Percentiles rank a stretch among this genome's conserved stretches.
phyloP scores from a whole-genome alignment of 2,113 vertebrate species.

The Hippocampus mohnikei region DNA sequence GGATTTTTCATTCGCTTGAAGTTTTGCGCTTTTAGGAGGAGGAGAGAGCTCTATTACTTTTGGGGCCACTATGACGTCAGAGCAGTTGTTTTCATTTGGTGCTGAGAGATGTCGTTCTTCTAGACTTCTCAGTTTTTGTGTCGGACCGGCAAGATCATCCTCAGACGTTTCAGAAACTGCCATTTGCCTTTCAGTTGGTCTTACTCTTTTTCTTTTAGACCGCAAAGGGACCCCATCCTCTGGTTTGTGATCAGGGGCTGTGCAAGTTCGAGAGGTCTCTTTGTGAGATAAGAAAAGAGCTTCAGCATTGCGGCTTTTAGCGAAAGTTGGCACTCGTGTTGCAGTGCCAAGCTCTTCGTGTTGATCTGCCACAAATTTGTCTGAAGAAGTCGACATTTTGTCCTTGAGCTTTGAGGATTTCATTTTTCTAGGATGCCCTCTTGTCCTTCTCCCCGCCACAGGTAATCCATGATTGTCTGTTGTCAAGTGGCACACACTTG shows the following conservation, averaged over 20 bases:
- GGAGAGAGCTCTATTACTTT: background rate
- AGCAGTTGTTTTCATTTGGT: conserved; percentile 9
- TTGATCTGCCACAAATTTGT: conserved; percentile 16
- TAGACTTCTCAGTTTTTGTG: conserved; percentile 43
- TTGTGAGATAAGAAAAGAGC: conserved; percentile 3
- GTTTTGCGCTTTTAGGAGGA: conserved; percentile 7
- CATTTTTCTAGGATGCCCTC: conserved; percentile 28
- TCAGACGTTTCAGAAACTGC: background rate
- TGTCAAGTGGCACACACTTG: conserved; percentile 24
- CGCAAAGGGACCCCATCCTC: background rate
- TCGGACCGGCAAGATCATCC: background rate
- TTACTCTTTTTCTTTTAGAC: conserved; percentile 39
- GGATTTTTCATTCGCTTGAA: conserved; percentile 19
- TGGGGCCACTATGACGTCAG: conserved; percentile 1
- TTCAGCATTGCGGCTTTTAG: conserved; percentile 15
- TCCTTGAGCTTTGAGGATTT: background rate
- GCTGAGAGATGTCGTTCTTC: conserved; percentile 5
- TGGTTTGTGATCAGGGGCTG: conserved; percentile 9
- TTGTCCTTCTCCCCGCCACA: conserved; percentile 14
- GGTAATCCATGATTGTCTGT: conserved; percentile 10
- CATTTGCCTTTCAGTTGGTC: conserved; percentile 31
- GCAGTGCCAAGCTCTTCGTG: conserved; percentile 28
- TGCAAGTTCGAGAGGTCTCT: conserved; percentile 6
- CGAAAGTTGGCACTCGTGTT: conserved; percentile 20
- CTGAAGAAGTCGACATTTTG: background rate